Conservation (phyloP, 2,888 invertebrate species). For the Tipula vernalis region DNA sequence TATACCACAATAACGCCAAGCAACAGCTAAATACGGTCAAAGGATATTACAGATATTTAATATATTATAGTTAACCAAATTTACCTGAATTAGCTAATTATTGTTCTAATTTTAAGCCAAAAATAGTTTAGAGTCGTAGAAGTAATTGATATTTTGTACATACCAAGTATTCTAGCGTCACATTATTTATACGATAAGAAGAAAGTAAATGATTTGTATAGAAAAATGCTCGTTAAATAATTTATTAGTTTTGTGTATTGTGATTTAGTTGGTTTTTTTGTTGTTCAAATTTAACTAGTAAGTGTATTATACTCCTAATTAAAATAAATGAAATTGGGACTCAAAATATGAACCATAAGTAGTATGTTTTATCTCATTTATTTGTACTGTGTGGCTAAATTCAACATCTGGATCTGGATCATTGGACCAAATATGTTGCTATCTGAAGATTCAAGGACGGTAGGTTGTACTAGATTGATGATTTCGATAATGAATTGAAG, state of each 20-base stretch:
- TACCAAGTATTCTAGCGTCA: background rate
- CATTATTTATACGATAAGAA: background rate
- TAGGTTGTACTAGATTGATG: too few species aligned
- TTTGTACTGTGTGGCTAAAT: too few species aligned
- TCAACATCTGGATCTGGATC: too few species aligned
- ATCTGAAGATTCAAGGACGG: too few species aligned
- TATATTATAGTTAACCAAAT: background rate
- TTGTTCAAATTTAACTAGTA: background rate
- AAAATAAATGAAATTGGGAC: background rate
- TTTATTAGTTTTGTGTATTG: background rate
- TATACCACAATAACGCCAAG: slow-evolving; percentile 28
- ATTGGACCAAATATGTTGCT: too few species aligned
- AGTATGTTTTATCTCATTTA: too few species aligned
- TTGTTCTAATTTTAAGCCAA: background rate
- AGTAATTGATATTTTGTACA: background rate
- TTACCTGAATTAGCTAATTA: background rate
- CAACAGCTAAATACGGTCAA: slow-evolving; percentile 16
- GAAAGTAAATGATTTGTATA: background rate
- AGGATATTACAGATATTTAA: background rate
- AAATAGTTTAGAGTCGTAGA: background rate
- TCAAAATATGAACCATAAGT: background rate
- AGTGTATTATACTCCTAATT: background rate
- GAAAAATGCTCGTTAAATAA: background rate
- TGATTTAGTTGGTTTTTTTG: background rate
- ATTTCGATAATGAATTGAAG: too few species aligned